Base-by-base conservation (phyloP, 2,888 invertebrate species). In the Lasiommata megera region DNA sequence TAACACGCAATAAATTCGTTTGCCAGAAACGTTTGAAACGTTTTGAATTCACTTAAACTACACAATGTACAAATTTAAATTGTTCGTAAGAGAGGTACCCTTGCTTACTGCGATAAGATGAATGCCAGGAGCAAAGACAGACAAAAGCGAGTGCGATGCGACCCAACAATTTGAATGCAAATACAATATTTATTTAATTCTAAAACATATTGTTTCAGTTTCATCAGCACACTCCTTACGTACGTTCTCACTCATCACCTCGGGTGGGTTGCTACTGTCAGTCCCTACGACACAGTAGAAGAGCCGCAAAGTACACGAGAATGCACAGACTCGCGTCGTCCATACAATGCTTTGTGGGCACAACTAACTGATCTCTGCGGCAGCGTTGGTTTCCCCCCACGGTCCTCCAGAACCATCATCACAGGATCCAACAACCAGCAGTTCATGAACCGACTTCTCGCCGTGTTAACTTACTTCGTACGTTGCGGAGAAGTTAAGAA, bases 261-360 rank as follows among this genome's bases (percentile, higher is more conserved):
- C 37, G 97, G 97, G 14, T 98, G 98, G 98, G 96, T 97, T 56
- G 93, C 95, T 29, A 96, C 97, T 0, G 95, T 96, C 12, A 90
- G 90, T 63, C 91, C 91, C 0, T 91, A 89, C 70, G 90, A 88
- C 57, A 76, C 77, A 57, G 67, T 81, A 6, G 53, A 43, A 40
- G 82, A 82, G 53, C 73, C 75, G 11, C 72, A 72, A n/a, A 64
- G 64, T 9, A 58, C 68, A 12, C 46, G 47, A 12, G 31, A 43
- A 9, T 1, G 55, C 1, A 12, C 48, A 0, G 68, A 72, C 3
- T 40, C 68, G 0, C 64, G 61, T 12, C 73, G 74, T 1, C 95
- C 96, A 0, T 97, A 96, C 81, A 98, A 97, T 84, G 96, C 97
- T 0, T 82, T 97, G 0, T 97, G 97, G 97, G 96, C 96, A 0